Evolutionary conservation across 1,140 invertebrate species (phyloP).

Genomic region (Drosophila lacteicornis): DNA sequence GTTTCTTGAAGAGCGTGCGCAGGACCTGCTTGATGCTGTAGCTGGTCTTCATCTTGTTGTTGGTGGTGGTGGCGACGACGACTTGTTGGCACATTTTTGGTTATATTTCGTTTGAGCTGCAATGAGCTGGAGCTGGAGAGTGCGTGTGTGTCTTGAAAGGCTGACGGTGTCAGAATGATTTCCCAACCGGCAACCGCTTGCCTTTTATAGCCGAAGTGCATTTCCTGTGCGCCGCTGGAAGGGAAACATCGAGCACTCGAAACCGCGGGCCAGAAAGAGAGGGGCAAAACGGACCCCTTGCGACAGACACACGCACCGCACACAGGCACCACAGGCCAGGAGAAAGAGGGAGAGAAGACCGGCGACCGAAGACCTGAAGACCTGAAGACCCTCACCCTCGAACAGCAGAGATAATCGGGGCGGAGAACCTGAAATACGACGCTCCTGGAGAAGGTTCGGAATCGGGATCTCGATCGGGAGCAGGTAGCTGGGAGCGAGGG

Average conservation of each 20-base stretch:
- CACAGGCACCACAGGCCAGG: not conserved
- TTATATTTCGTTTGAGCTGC: slow-evolving; percentile 43
- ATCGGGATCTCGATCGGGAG: slow-evolving; percentile 13
- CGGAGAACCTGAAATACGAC: slow-evolving; percentile 78
- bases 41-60: slow-evolving; percentile 79
- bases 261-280: slow-evolving; percentile 36
- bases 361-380: slow-evolving; percentile 15
- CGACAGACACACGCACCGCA: slow-evolving; percentile 45
- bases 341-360: slow-evolving; percentile 19
- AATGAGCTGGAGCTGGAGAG: slow-evolving; percentile 11
- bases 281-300: slow-evolving; percentile 55
- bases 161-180: slow-evolving; percentile 84
- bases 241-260: slow-evolving; percentile 13
- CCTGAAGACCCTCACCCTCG: slow-evolving; percentile 59
- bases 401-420: slow-evolving; percentile 39
- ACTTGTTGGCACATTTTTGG: slow-evolving; percentile 82
- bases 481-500: slow-evolving; percentile 61
- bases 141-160: slow-evolving; percentile 66
- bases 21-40: slow-evolving; percentile 87
- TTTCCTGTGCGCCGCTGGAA: slow-evolving; percentile 69
- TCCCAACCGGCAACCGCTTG: slow-evolving; percentile 56
- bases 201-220: slow-evolving; percentile 84
- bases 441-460: slow-evolving; percentile 26
- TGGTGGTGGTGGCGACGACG: slow-evolving; percentile 47
- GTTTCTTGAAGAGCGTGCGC: slow-evolving; percentile 83